Evolutionary conservation across 2,113 vertebrate species (phyloP).

Genomic region (Nestor notabilis): DNA sequence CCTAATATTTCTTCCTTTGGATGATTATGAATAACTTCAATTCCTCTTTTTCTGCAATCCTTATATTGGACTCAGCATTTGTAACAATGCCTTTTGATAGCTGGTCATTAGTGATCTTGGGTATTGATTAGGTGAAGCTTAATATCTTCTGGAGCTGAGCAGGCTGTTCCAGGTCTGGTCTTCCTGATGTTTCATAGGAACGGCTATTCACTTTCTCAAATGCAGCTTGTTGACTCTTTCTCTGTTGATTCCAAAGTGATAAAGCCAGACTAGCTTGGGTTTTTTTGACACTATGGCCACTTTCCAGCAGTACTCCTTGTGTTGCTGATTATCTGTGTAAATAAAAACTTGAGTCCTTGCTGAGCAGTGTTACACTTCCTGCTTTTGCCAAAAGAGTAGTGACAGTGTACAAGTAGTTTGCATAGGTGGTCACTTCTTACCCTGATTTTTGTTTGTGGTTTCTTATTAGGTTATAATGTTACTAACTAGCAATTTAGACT

Average conservation of each 20-base stretch:
- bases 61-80: not conserved
- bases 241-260: not conserved
- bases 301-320: not conserved
- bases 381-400: not conserved
- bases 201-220: not conserved
- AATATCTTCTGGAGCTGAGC: not conserved
- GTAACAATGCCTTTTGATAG: not conserved
- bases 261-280: not conserved
- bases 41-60: not conserved
- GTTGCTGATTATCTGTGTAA: not conserved
- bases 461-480: not conserved
- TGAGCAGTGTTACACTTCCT: not conserved
- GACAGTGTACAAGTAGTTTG: not conserved
- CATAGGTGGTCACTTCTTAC: not conserved
- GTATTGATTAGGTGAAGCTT: not conserved
- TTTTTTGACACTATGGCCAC: not conserved
- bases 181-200: fast-evolving
- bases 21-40: not conserved
- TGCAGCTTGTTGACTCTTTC: not conserved
- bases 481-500: not conserved
- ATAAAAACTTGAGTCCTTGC: not conserved
- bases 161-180: not conserved
- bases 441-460: not conserved
- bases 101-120: not conserved
- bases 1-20: not conserved